Evolutionary conservation across 2,888 invertebrate genomes (phyloP).

Genomic region (Parnassius apollo): DNA sequence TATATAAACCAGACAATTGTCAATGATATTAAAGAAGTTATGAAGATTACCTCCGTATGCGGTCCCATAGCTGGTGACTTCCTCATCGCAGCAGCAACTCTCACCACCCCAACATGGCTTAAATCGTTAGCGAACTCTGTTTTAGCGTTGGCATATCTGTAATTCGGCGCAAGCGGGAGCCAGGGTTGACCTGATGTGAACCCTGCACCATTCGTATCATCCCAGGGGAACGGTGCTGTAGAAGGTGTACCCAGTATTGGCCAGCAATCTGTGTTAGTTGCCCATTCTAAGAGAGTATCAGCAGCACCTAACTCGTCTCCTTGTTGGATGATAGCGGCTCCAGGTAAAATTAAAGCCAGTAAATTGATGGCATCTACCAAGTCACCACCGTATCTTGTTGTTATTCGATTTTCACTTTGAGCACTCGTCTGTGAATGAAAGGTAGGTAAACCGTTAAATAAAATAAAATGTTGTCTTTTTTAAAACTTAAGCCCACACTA

Average conservation of each 20-base stretch:
- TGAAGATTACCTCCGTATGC: constrained; percentile 56
- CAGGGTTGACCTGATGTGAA: constrained; percentile 83
- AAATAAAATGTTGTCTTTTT: no score
- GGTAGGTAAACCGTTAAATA: no score
- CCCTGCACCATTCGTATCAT: constrained; percentile 67
- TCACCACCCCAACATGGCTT: constrained; percentile 73
- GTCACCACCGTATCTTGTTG: constrained; percentile 83
- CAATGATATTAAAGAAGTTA: background rate
- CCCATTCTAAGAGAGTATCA: constrained; percentile 79
- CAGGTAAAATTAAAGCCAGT: constrained; percentile 86
- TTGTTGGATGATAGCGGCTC: constrained; percentile 88
- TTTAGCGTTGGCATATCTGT: constrained; percentile 82
- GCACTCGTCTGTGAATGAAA: constrained; percentile 58
- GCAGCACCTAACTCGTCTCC: constrained; percentile 87
- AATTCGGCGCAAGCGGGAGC: constrained; percentile 85
- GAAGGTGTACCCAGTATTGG: constrained; percentile 55
- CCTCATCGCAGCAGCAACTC: constrained; percentile 62
- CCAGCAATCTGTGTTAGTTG: constrained; percentile 68
- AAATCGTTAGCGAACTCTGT: constrained; percentile 70
- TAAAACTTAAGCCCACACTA: no score
- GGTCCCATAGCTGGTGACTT: constrained; percentile 70
- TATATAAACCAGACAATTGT: no score
- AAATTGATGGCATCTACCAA: constrained; percentile 86
- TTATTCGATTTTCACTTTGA: constrained; percentile 55
- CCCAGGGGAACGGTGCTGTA: constrained; percentile 69